Evolutionary conservation across 2,888 invertebrate genomes (phyloP).

Genomic region (Scaptodrosophila latifasciaeformis): DNA sequence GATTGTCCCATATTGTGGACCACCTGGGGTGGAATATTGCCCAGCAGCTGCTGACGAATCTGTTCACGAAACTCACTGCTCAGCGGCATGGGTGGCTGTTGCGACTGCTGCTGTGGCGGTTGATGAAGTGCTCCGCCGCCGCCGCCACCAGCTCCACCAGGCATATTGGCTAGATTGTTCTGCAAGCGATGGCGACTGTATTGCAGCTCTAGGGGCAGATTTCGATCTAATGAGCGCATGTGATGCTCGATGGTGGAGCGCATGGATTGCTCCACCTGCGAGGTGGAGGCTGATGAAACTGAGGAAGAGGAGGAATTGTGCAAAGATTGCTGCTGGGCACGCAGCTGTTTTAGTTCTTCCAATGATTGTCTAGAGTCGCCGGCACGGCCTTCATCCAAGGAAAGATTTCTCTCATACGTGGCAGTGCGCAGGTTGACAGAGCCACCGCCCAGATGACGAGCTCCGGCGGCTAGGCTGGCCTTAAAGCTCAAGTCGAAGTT

Average conservation of each 20-base stretch:
- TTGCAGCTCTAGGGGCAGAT: conserved; percentile 73
- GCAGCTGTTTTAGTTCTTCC: conserved; percentile 69
- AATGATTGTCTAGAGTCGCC: conserved; percentile 69
- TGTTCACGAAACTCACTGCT: conserved; percentile 74
- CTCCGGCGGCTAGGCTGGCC: conserved; percentile 53
- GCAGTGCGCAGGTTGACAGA: conserved; percentile 58
- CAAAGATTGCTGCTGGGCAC: conserved; percentile 64
- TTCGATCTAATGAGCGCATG: conserved; percentile 75
- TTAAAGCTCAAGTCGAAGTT: conserved; percentile 70
- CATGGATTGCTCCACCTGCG: conserved; percentile 69
- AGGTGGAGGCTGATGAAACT: conserved; percentile 36
- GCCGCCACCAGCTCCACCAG: conserved; percentile 8
- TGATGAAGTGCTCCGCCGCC: conserved; percentile 6
- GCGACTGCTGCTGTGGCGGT: conserved; percentile 38
- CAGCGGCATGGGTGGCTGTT: conserved; percentile 65
- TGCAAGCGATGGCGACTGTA: conserved; percentile 74
- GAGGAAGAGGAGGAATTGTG: conserved; percentile 54
- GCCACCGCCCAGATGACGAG: conserved; percentile 52
- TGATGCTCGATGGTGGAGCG: conserved; percentile 74
- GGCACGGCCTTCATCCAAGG: conserved; percentile 62
- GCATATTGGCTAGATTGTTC: conserved; percentile 42
- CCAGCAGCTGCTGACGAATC: conserved; percentile 72
- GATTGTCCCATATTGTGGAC: conserved; percentile 70
- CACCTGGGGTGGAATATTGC: conserved; percentile 67
- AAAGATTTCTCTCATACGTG: conserved; percentile 71